Percentiles rank a stretch among this genome's conserved stretches.
These are phyloP conservation scores for Acrocera orbiculus DNA, from an alignment of 2,888 invertebrate species.

Conservation along the genomic window DNA sequence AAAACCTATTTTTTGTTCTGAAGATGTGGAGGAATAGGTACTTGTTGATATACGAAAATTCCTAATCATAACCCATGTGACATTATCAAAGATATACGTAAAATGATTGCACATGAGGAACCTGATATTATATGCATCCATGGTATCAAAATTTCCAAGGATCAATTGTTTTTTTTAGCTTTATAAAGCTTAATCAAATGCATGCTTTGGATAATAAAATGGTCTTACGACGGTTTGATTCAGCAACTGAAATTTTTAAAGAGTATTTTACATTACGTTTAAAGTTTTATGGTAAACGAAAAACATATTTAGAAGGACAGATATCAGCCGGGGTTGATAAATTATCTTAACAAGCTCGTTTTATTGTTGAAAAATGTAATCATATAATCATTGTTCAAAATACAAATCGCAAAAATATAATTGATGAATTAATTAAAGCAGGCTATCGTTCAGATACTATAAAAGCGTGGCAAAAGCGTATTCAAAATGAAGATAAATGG, in stretches of 20 bases:
- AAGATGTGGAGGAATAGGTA: too few species aligned
- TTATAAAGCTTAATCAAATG: too few species aligned
- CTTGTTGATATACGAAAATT: too few species aligned
- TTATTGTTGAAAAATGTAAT: constrained; percentile 93
- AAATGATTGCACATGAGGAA: too few species aligned
- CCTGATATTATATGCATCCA: too few species aligned
- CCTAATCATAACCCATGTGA: too few species aligned
- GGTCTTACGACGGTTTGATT: constrained; percentile 52
- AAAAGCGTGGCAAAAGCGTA: constrained; percentile 47
- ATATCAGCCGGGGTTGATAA: constrained; percentile 77
- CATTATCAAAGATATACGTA: too few species aligned
- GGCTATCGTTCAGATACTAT: constrained; percentile 54
- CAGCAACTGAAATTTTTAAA: constrained; percentile 57
- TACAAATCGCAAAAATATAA: constrained; percentile 78
- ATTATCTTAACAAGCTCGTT: constrained; percentile 81
- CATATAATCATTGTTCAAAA: constrained; percentile 75
- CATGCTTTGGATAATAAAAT: constrained; percentile 52
- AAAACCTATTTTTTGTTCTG: too few species aligned
- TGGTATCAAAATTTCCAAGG: too few species aligned
- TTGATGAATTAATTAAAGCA: constrained; percentile 62
- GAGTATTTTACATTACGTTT: constrained; percentile 71
- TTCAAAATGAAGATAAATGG: too few species aligned
- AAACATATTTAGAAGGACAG: constrained; percentile 77
- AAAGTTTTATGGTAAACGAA: constrained; percentile 66
- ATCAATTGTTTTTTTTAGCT: too few species aligned